Base-by-base conservation (phyloP, 2,797 vertebrate species). In the Lycodopsis pacificus region DNA sequence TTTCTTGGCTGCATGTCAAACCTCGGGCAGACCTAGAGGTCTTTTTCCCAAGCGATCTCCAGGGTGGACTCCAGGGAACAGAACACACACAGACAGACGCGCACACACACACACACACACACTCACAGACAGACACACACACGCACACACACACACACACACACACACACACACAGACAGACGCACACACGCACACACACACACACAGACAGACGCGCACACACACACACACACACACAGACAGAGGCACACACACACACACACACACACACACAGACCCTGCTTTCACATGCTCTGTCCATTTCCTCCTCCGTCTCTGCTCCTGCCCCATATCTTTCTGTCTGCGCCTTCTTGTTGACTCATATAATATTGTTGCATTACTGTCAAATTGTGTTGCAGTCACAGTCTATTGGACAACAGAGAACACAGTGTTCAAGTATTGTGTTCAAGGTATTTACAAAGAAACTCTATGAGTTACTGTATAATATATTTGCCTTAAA, bases 1-100 rank as follows among this genome's bases (percentile, higher is more conserved):
- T 97, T 97, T 96, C 93, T 98, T 99, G 98, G 98, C 97, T 93
- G 91, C 4, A 3, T 91, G 92, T 93, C 94, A 96, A 93, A 95
- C 96, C 94, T 96, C 95, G 95, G 95, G 95, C 95, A 92, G 96
- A 97, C 97, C 96, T 95, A 91, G 95, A 96, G 96, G 96, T 96
- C 96, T 93, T 96, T 97, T 98, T 98, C 97, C 97, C 97, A 99
- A 97, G 96, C 92, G 94, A 94, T 94, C 94, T 92, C 80, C 88
- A 90, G 81, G 86, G 83, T 88, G 90, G 86, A 91, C 93, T 90
- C 91, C 65, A 92, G 91, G 91, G 93, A 92, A 85, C 70, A 73
- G 77, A 78, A 49, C 48, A 49, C 38, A 40, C 42, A 44, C 42
- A 65, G 59, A 32, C 27, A 65, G 19, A 59, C 19, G 13, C 25